Evolutionary conservation across 2,797 vertebrate species (phyloP), one percentile per base, ranked within the genome.

Genomic region (Manis pentadactyla): DNA sequence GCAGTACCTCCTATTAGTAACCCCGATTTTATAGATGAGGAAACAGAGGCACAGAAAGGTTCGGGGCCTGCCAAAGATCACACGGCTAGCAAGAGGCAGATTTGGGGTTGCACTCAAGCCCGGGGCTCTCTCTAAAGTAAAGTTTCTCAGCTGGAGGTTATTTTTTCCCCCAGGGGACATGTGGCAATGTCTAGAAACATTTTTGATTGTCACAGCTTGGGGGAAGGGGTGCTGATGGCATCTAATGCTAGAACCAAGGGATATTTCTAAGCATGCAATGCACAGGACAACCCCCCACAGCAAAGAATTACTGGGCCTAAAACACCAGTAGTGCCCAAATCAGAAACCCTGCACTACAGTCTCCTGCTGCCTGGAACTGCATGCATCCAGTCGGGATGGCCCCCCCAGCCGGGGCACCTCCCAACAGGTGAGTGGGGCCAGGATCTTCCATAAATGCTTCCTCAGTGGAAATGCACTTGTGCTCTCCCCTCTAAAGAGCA

Each of bases 371-470:
- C 21, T 55, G 29, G 42, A 7, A 1, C 18, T n/a, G 21, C 14
- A 13, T 1, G 34, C 23, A 7, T 12, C 19, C 27, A 49, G 5
- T n/a, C 61, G 34, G 0, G 0, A 2, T 27, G 46, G 29, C 19
- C 31, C 46, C 46, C 68, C 75, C 31, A 2, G 7, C 51, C 64
- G 5, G 49, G 51, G 27, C 27, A 78, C 49, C 49, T 12, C n/a
- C 81, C 8, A 0, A 7, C 1, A 37, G 63, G 29, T 64, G 23
- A 77, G 53, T 0, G 0, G 27, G 23, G 4, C n/a, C 17, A 5
- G 97, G 92, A 97, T 93, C 87, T 93, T 97, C 97, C 96, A 88
- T 97, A 97, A 97, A 94, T 25, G 29, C 53, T 82, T 57, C 78
- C 53, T 97, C 91, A 29, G 13, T 66, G 53, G 95, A 95, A 97